Conservation (phyloP, 2,888 invertebrate genomes). For the Calameuta pallipes region DNA sequence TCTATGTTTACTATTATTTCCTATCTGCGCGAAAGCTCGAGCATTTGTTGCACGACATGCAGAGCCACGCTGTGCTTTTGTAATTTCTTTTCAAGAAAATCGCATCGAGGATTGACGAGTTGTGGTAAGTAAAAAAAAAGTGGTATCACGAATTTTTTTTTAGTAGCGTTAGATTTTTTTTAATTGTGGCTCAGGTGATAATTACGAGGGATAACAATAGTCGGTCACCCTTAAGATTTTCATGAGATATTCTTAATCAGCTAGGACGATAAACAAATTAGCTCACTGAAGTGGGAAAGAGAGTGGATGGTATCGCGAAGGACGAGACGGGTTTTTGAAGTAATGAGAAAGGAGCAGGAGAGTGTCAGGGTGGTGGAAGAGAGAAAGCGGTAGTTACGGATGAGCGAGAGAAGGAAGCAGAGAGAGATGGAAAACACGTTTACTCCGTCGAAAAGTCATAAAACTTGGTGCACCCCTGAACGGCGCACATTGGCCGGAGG, state of each 20-base stretch:
- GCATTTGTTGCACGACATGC: background rate
- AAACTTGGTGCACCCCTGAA: constrained; percentile 2
- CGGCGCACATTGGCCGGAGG: background rate
- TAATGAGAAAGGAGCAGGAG: background rate
- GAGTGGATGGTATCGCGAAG: background rate
- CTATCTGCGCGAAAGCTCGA: background rate
- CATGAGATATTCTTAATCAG: background rate
- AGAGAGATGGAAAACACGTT: constrained; percentile 1
- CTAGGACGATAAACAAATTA: background rate
- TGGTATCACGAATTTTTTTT: too few species aligned
- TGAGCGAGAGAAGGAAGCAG: constrained; percentile 1
- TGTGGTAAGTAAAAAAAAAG: too few species aligned
- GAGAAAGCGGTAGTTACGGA: constrained; percentile 19
- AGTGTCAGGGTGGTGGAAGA: constrained; percentile 20
- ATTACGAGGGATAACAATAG: background rate
- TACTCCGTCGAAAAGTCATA: constrained; percentile 10
- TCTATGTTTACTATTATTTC: constrained; percentile 18
- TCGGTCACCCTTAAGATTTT: background rate
- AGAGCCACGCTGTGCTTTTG: background rate
- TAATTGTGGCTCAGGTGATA: background rate
- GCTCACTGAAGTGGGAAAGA: background rate
- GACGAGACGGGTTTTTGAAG: background rate
- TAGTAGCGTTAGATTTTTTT: background rate
- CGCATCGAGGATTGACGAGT: too few species aligned
- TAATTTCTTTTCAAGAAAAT: background rate